A percentile compares a stretch with the other conserved stretches of the same genome.
Evolutionary conservation across 35 echinoderm and acorn worm species (phyloP).

Genomic region (Ophioderma brevispina): DNA sequence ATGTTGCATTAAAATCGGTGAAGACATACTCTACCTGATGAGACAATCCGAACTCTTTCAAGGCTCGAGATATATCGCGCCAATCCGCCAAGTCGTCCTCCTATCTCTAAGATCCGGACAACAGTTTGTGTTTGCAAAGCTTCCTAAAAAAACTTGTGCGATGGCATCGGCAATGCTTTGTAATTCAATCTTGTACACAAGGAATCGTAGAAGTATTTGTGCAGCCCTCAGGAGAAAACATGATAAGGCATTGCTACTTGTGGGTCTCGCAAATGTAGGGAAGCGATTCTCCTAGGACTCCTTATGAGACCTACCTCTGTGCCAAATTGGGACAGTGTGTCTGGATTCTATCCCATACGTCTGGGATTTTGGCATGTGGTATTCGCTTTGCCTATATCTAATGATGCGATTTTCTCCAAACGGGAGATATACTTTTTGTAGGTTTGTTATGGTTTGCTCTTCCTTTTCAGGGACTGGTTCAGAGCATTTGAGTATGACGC

Average conservation of each 20-base stretch:
- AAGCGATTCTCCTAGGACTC: conserved; percentile 63
- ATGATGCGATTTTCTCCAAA: conserved; percentile 6
- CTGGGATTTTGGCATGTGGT: conserved; percentile 61
- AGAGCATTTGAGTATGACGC: conserved; percentile 76
- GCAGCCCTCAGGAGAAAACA: conserved; percentile 86
- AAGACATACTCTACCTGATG: conserved; percentile 87
- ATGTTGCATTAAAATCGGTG: conserved; percentile 80
- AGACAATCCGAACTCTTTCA: conserved; percentile 63
- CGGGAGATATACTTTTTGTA: conserved; percentile 21
- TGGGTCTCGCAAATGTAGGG: conserved; percentile 75
- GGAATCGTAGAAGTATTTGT: conserved; percentile 83
- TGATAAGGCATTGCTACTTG: conserved; percentile 61
- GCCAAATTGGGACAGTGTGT: conserved; percentile 59
- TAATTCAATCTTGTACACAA: conserved; percentile 78
- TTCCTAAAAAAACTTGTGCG: conserved; percentile 48
- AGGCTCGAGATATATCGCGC: conserved; percentile 60
- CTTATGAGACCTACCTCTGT: conserved; percentile 73
- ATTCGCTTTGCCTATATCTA: conserved; percentile 18
- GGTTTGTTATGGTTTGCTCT: conserved; percentile 7
- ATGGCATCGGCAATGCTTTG: conserved; percentile 72
- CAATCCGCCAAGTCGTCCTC: conserved; percentile 83
- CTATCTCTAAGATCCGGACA: conserved; percentile 83
- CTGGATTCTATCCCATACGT: conserved; percentile 54
- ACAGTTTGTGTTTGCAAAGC: conserved; percentile 68
- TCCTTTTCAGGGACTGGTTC: conserved; percentile 55